Conservation (phyloP, 64 coral and sea anemone genomes). For the Pocillopora damicornis region DNA sequence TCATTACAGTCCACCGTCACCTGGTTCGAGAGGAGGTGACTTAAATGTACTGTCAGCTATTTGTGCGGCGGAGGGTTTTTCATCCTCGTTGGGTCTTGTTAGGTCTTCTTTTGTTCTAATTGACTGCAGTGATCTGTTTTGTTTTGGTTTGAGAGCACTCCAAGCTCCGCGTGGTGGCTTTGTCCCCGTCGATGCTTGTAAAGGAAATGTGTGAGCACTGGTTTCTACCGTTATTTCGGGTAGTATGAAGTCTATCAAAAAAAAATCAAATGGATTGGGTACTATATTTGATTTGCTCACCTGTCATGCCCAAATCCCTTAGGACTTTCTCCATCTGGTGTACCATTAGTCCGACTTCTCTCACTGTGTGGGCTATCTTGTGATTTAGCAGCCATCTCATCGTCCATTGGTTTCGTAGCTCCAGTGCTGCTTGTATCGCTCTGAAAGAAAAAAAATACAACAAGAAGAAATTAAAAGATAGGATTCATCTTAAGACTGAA, state of each 20-base stretch:
- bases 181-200: too few relatives aligned
- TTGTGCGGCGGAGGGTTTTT: too few relatives aligned
- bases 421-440: constrained; percentile 62
- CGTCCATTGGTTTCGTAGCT: constrained; percentile 27
- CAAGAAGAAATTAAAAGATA: background rate
- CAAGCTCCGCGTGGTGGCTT: too few relatives aligned
- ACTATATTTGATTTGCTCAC: constrained; percentile 15
- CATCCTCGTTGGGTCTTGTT: too few relatives aligned
- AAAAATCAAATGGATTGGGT: background rate
- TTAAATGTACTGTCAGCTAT: too few relatives aligned
- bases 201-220: too few relatives aligned
- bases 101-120: too few relatives aligned
- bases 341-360: constrained; percentile 4
- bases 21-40: too few relatives aligned
- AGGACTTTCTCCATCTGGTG: constrained; percentile 79
- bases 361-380: constrained; percentile 8
- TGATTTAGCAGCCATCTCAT: background rate
- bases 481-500: background rate
- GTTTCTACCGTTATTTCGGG: background rate
- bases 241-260: background rate
- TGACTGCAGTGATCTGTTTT: too few relatives aligned
- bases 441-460: background rate
- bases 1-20: too few relatives aligned
- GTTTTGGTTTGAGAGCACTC: too few relatives aligned
- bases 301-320: constrained; percentile 33